These are phyloP conservation scores for Cladopsammia gracilis DNA, from an alignment of 64 coral and sea anemone species.

Conservation along the genomic window DNA sequence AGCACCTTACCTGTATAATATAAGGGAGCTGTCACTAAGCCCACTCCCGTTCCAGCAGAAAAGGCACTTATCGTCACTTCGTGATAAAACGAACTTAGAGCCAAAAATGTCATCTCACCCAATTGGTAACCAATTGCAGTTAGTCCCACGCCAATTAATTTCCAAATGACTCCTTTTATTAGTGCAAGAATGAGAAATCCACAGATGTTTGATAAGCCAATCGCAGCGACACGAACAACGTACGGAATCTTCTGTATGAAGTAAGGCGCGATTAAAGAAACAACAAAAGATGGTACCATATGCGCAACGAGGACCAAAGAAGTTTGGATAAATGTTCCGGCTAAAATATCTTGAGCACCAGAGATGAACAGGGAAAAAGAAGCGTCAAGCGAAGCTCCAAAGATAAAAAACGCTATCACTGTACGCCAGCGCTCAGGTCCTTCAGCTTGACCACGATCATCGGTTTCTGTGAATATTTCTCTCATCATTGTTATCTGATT, in stretches of 20 bases:
- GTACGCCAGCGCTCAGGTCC: conserved; percentile 6
- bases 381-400: conserved; percentile 39
- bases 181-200: conserved; percentile 60
- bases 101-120: conserved; percentile 64
- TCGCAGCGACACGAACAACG: conserved; percentile 24
- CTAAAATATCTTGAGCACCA: conserved; percentile 85
- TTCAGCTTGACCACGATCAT: background rate
- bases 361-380: conserved; percentile 51
- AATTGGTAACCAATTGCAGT: conserved; percentile 46
- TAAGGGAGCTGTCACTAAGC: conserved; percentile 64
- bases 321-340: conserved; percentile 72
- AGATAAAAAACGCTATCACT: conserved; percentile 74
- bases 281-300: conserved; percentile 49
- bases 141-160: conserved; percentile 71
- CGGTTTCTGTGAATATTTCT: background rate
- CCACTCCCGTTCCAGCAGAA: conserved; percentile 75
- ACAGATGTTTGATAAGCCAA: conserved; percentile 27
- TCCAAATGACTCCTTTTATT: conserved; percentile 69
- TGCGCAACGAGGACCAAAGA: conserved; percentile 67
- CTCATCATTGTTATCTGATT: background rate
- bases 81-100: conserved; percentile 69
- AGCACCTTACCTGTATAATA: conserved; percentile 79
- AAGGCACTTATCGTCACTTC: conserved; percentile 48
- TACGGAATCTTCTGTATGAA: conserved; percentile 78
- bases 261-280: conserved; percentile 61